Evolutionary conservation across 2,797 vertebrate species (phyloP).

Genomic region (Lepus townsendii): DNA sequence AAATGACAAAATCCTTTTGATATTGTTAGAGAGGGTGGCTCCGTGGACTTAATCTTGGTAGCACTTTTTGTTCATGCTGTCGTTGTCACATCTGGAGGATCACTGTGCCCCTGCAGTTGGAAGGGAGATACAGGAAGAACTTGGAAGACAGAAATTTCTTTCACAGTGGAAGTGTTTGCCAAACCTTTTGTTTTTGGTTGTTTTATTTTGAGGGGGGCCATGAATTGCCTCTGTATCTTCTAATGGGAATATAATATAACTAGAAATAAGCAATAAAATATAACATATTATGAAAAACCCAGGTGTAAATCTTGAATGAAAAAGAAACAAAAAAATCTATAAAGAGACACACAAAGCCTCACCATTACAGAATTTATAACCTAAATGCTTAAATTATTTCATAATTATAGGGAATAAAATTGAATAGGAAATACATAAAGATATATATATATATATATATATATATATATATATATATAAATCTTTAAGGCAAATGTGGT

Average conservation of each 20-base stretch:
- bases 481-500: background rate
- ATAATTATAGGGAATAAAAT: background rate
- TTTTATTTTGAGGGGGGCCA: background rate
- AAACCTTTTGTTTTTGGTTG: background rate
- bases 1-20: background rate
- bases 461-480: background rate
- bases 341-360: background rate
- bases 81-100: background rate
- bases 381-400: background rate
- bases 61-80: background rate
- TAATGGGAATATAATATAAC: conserved; percentile 27
- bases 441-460: background rate
- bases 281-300: background rate
- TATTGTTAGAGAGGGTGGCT: background rate
- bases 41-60: background rate
- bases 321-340: conserved; percentile 24
- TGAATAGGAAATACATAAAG: background rate
- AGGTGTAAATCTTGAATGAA: background rate
- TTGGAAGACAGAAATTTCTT: background rate
- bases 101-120: background rate
- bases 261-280: background rate
- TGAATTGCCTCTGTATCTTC: background rate
- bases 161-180: background rate
- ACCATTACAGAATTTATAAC: background rate
- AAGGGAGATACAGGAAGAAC: background rate